Evolutionary conservation across 2,888 invertebrate genomes (phyloP), one percentile per base, ranked within the genome.

Genomic region (Hyalella azteca): DNA sequence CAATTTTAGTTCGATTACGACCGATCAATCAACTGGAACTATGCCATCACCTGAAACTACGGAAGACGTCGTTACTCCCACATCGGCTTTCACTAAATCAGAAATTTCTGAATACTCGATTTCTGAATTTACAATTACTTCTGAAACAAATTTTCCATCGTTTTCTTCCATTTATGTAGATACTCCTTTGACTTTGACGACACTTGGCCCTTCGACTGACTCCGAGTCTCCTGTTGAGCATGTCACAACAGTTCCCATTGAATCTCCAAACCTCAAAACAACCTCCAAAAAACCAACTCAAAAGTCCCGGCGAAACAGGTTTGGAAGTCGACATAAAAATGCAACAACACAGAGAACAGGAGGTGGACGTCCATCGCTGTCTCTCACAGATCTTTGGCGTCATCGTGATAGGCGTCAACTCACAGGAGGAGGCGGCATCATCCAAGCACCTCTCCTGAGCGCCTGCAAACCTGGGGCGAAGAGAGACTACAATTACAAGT

Each of bases 401-500:
- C 81, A 84, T 77, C 45, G 84, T 22, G 84, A 77, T 9, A 54
- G 84, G 22, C 77, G 84, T 26, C 84, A 84, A 48, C 78, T 79
- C 9, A 81, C 77, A 0, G 77, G 59, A 19, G 80, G 80, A 32
- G 79, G 84, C n/a, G 84, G 84, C 26, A 84, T 84, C 59, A 84
- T 84, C 29, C 79, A 84, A 40, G 84, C 84, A 5, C 85, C 85
- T 9, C 49, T 81, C 26, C 80, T 85, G 36, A 83, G 79, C 75
- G 76, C 81, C 48, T 85, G 85, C 66, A 78, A 80, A 45, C 83
- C 85, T 19, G 85, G 85, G 13, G 83, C 85, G 29, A 81, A 82
- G 78, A 78, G 82, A 48, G 85, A 82, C 59, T 82, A 81, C 78
- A 85, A 85, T 79, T 82, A 80, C 79, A 83, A 85, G 50, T 85